A percentile compares a stretch with the other conserved stretches of the same genome.
These are phyloP conservation scores for Lynx canadensis DNA, from an alignment of 2,113 vertebrate genomes.

Conservation along the genomic window DNA sequence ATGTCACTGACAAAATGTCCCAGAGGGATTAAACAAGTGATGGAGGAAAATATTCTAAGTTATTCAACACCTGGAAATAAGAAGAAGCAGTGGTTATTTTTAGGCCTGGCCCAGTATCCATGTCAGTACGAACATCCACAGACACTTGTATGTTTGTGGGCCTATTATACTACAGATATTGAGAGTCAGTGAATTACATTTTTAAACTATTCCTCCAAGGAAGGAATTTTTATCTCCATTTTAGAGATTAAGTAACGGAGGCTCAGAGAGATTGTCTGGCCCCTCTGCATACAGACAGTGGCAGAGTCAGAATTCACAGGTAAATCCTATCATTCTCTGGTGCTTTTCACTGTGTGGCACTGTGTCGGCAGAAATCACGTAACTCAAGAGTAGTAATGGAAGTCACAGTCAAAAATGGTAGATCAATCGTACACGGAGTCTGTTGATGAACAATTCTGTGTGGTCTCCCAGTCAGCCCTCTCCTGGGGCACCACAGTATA, in stretches of 20 bases:
- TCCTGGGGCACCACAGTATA: fast-evolving
- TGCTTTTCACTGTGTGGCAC: background rate
- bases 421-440: background rate
- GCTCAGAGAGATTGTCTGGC: background rate
- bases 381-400: background rate
- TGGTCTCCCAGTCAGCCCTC: background rate
- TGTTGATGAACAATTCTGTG: background rate
- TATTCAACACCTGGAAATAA: conserved; percentile 51
- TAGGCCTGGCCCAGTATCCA: background rate
- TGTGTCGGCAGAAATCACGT: background rate
- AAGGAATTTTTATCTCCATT: background rate
- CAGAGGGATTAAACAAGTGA: conserved; percentile 72
- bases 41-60: conserved; percentile 59
- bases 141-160: background rate
- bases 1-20: conserved; percentile 77
- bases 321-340: background rate
- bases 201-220: background rate
- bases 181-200: background rate
- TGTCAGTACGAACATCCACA: background rate
- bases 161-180: background rate
- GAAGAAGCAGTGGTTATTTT: background rate
- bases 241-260: background rate
- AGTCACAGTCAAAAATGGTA: background rate
- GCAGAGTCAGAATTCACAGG: background rate
- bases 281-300: background rate